Evolutionary conservation across 2,888 invertebrate genomes (phyloP), one percentile per base, ranked within the genome.

Genomic region (Pristionchus fissidentatus): DNA sequence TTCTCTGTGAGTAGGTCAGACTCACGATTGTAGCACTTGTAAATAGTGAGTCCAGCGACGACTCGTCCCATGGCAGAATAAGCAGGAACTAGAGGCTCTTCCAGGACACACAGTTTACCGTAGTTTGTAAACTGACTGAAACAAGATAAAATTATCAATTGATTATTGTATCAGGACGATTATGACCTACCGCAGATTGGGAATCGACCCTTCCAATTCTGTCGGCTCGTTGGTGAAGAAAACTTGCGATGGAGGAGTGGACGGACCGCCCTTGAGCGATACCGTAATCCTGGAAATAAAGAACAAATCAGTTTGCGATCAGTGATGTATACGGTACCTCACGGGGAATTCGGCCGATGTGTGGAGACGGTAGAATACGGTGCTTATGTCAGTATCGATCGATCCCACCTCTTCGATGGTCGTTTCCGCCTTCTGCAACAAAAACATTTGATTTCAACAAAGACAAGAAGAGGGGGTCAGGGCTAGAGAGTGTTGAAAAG

Each of bases 21-120:
- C 87, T 83, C 38, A 88, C 89, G 83, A 84, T 87, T 89, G 73
- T 87, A 89, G 79, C 89, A 89, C 57, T 87, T 88, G 43, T 86
- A 77, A 15, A 85, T 87, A 29, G 78, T 62, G n/a, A 90, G 52
- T 26, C 88, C 88, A 22, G 85, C 55, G 32, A 89, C 85, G 22
- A 85, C 85, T 62, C 90, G 75, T 49, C 90, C 90, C 90, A 90
- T 88, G 22, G 90, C 90, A 5, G 89, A 88, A 84, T 85, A 90
- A 19, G 88, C 86, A 35, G 73, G 70, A 19, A 89, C 85, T 38
- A 91, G 82, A 0, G 90, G 90, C 83, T 90, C 88, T 55, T 90
- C 90, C 32, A 90, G 83, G 8, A 88, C 78, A 84, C 90, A 90
- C 29, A 90, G 84, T 32, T 84, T 78, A 26, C 90, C 90, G 84